A percentile compares a stretch with the other conserved stretches of the same genome.
Conservation (phyloP, 2,888 invertebrate species). For the Litoditis marina region DNA sequence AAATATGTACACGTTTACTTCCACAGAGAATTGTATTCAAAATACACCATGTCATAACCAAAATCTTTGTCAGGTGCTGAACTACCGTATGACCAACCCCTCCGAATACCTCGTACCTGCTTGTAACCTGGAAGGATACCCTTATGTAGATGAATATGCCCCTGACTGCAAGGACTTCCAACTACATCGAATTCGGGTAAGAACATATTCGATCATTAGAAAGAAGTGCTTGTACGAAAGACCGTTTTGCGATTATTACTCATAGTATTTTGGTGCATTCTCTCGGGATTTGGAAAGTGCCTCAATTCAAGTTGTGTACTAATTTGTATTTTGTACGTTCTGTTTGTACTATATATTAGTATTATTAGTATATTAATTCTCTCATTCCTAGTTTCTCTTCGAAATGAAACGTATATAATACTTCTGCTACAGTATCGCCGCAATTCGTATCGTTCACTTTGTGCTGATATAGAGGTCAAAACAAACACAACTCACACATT, state of each 20-base stretch:
- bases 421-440: no score
- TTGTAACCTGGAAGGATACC: constrained; percentile 20
- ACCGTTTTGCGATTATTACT: background rate
- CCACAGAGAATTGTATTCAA: no score
- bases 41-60: background rate
- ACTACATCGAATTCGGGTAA: constrained; percentile 49
- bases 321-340: no score
- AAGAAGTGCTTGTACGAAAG: no score
- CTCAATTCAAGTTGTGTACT: no score
- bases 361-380: background rate
- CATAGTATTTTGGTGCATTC: background rate
- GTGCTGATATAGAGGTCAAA: no score
- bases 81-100: constrained; percentile 68
- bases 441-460: no score
- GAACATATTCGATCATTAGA: no score
- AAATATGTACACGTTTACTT: no score
- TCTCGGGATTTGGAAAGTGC: background rate
- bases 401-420: no score
- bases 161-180: constrained; percentile 59
- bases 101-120: constrained; percentile 51
- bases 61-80: constrained; percentile 69
- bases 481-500: no score
- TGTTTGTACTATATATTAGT: no score
- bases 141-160: constrained; percentile 51
- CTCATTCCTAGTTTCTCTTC: background rate